Evolutionary conservation across 2,113 vertebrate species (phyloP).

Genomic region (Rhabdomys dilectus): DNA sequence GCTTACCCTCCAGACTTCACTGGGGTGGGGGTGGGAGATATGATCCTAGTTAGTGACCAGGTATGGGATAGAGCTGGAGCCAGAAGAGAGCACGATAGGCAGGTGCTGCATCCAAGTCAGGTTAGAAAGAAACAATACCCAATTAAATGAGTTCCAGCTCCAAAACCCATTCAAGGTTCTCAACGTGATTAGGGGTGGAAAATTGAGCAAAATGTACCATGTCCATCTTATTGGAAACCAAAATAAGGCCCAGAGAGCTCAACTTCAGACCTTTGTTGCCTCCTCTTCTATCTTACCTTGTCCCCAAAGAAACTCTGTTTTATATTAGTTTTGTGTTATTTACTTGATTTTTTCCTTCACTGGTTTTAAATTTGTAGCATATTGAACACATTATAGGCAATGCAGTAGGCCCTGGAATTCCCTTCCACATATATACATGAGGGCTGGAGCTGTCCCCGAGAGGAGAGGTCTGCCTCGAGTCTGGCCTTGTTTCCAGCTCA

Average conservation of each 20-base stretch:
- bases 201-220: conserved; percentile 82
- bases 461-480: neutral
- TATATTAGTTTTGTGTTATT: conserved; percentile 73
- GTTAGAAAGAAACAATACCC: conserved; percentile 5
- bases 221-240: conserved; percentile 71
- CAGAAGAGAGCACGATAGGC: neutral
- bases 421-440: neutral
- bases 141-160: conserved; percentile 65
- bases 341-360: conserved; percentile 74
- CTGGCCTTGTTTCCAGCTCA: neutral
- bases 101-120: neutral
- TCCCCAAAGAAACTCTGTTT: conserved; percentile 70
- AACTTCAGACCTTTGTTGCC: neutral
- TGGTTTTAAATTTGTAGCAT: conserved; percentile 79
- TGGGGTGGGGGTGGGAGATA: neutral
- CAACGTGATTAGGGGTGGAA: conserved; percentile 79
- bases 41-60: neutral
- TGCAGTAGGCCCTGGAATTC: conserved; percentile 54
- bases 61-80: neutral
- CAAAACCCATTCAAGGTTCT: neutral
- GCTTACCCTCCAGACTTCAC: neutral
- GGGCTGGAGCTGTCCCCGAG: neutral
- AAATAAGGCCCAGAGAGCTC: conserved; percentile 9
- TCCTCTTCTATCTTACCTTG: conserved; percentile 15
- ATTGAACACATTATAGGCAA: conserved; percentile 77